These are phyloP conservation scores for Mechanitis messenoides DNA, from an alignment of 2,888 invertebrate genomes.

Conservation along the genomic window DNA sequence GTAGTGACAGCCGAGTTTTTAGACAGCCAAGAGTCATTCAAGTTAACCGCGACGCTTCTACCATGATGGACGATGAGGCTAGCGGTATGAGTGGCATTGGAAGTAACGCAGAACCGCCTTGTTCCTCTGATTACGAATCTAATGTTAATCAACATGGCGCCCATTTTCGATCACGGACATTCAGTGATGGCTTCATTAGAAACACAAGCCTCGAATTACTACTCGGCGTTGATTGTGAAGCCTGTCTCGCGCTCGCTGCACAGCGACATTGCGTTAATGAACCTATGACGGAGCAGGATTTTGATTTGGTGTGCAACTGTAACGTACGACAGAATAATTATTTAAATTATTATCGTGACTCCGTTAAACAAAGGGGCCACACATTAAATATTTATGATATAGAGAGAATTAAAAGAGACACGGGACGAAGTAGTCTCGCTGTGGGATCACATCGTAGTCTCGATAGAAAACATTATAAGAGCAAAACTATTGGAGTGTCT, in stretches of 20 bases:
- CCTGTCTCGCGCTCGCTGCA: constrained; percentile 66
- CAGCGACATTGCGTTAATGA: constrained; percentile 61
- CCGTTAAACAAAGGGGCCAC: constrained; percentile 56
- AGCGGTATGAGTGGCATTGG: constrained; percentile 35
- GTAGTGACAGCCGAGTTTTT: constrained; percentile 63
- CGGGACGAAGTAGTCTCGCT: constrained; percentile 52
- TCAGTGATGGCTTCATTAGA: constrained; percentile 71
- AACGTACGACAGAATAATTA: constrained; percentile 68
- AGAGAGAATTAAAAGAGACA: constrained; percentile 64
- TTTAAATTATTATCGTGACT: constrained; percentile 57
- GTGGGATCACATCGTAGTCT: constrained; percentile 66
- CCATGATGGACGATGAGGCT: constrained; percentile 66
- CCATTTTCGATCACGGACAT: constrained; percentile 68
- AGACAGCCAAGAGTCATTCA: constrained; percentile 71
- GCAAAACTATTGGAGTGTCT: constrained; percentile 67
- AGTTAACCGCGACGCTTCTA: constrained; percentile 71
- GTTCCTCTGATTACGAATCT: constrained; percentile 50
- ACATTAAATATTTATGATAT: constrained; percentile 68
- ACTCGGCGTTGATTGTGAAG: constrained; percentile 72
- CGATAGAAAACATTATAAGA: constrained; percentile 68
- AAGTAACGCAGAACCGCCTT: constrained; percentile 30
- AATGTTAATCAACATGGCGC: constrained; percentile 49
- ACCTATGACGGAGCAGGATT: constrained; percentile 61
- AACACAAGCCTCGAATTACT: constrained; percentile 71
- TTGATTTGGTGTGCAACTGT: constrained; percentile 70